phyloP scores from a whole-genome alignment of 2,113 vertebrate species.

The Octodon degus region DNA sequence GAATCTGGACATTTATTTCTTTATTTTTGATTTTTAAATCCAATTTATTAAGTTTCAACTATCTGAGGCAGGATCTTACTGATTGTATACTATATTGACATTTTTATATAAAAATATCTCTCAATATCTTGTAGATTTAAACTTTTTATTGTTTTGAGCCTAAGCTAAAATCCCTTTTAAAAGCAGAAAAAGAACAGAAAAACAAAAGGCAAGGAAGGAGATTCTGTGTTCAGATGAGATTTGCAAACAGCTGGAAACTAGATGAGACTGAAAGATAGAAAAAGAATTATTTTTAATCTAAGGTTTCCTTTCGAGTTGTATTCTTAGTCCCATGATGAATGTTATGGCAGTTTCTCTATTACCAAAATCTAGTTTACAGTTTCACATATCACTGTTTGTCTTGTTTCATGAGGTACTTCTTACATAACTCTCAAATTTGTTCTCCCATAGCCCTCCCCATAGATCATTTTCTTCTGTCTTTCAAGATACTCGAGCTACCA shows the following conservation, averaged over 20 bases:
- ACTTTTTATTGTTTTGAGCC: conserved; percentile 22
- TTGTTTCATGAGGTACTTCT: conserved; percentile 50
- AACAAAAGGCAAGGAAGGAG: conserved; percentile 42
- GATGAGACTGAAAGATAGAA: conserved; percentile 53
- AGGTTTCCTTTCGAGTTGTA: conserved; percentile 58
- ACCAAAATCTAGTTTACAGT: conserved; percentile 70
- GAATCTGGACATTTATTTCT: neutral
- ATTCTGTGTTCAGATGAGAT: conserved; percentile 61
- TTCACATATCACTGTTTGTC: conserved; percentile 65
- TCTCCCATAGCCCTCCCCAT: conserved; percentile 61
- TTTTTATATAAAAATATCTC: neutral
- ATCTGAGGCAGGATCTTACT: neutral
- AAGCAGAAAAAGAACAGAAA: neutral
- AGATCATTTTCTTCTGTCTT: conserved; percentile 80
- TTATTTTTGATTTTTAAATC: neutral
- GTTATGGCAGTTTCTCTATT: conserved; percentile 74
- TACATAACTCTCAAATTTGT: conserved; percentile 75
- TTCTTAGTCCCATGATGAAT: conserved; percentile 75
- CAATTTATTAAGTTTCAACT: conserved; percentile 28
- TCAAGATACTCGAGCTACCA: conserved; percentile 54
- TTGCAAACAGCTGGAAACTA: conserved; percentile 64
- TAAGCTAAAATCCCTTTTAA: conserved; percentile 21
- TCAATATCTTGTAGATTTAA: neutral
- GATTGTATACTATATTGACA: neutral
- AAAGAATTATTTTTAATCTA: conserved; percentile 74